Evolutionary conservation across 37 sponge, comb jelly and placozoan species (phyloP), one percentile per base, ranked within the genome.

Genomic region (Halichondria panicea): DNA sequence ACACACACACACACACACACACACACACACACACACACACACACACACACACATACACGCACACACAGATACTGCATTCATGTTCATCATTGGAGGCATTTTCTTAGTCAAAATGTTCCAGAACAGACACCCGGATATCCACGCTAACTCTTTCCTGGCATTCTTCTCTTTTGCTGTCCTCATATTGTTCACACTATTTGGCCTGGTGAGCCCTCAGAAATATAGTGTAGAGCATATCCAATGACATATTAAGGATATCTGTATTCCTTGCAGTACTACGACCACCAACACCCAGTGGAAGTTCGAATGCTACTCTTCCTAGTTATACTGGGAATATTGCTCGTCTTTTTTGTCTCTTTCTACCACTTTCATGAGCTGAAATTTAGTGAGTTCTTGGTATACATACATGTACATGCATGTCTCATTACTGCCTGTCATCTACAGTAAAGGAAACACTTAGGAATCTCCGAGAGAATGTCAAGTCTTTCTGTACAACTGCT

Each of bases 81-180:
- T 96, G 97, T 96, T 85, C 73, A 84, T 93, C 66, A 96, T 98
- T 79, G 92, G 85, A 5, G 89, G 88, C 0, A 78, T 98, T 63
- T 46, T 82, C 15, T 85, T 88, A 28, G 70, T 92, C 4, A 84
- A 88, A 74, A 72, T 95, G 24, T 88, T 93, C 56, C 93, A 95
- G 85, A 84, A 80, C 54, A 53, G 99, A 25, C 99, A 98, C 66
- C 96, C 99, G 19, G 99, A 95, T 54, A 71, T 95, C 37, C 75
- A 81, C 54, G 79, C 92, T 43, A 87, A 87, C 69, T 93, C 99
- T 4, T 84, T 88, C 65, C 72, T 79, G 12, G 87, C 94, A n/a
- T 95, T 93, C 84, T 82, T 98, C 63, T 82, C 89, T 25, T 77
- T 92, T 64, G 88, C 95, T 41, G 81, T 98, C 59, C 38, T 94